A percentile compares a stretch with the other conserved stretches of the same genome.
These are phyloP conservation scores for Kryptolebias marmoratus DNA, from an alignment of 2,113 vertebrate species.

Conservation along the genomic window DNA sequence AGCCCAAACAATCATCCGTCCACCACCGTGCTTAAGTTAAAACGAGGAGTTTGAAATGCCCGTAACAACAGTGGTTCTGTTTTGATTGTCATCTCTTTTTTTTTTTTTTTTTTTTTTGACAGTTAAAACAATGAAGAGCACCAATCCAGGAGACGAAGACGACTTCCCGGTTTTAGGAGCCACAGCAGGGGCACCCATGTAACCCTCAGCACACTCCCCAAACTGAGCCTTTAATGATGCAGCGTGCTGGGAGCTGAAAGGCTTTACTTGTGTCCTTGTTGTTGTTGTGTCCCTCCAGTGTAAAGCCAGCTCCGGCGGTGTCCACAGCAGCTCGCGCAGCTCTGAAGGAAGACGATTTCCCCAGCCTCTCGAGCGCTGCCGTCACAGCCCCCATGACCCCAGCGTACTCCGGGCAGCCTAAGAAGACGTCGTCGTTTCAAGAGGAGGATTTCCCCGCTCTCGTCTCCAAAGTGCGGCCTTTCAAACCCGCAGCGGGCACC, in stretches of 20 bases:
- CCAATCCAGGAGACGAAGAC: slow-evolving; percentile 75
- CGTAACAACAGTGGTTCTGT: not conserved
- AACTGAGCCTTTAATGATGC: not conserved
- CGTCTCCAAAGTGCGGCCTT: slow-evolving; percentile 85
- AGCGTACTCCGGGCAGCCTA: slow-evolving; percentile 79
- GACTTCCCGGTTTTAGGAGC: slow-evolving; percentile 83
- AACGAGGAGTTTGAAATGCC: not conserved
- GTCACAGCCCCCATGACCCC: slow-evolving; percentile 78
- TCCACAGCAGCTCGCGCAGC: slow-evolving; percentile 67
- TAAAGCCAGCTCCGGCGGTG: slow-evolving; percentile 67
- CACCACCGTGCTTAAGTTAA: too few relatives aligned
- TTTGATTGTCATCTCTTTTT: not conserved
- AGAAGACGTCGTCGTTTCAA: slow-evolving; percentile 85
- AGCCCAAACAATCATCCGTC: too few relatives aligned
- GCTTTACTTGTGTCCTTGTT: not conserved
- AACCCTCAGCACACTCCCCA: slow-evolving; percentile 19
- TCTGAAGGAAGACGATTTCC: slow-evolving; percentile 95
- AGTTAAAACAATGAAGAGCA: slow-evolving; percentile 73
- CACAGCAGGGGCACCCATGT: slow-evolving; percentile 55
- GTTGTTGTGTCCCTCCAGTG: slow-evolving; percentile 28
- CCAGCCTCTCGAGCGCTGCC: slow-evolving; percentile 82
- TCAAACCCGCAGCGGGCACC: slow-evolving; percentile 74
- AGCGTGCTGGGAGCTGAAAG: not conserved
- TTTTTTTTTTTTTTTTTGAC: too few relatives aligned
- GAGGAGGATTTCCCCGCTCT: slow-evolving; percentile 97